Percentiles rank a stretch among this genome's conserved stretches.
These are phyloP conservation scores for Odobenus rosmarus DNA, from an alignment of 2,113 vertebrate species.

Conservation along the genomic window DNA sequence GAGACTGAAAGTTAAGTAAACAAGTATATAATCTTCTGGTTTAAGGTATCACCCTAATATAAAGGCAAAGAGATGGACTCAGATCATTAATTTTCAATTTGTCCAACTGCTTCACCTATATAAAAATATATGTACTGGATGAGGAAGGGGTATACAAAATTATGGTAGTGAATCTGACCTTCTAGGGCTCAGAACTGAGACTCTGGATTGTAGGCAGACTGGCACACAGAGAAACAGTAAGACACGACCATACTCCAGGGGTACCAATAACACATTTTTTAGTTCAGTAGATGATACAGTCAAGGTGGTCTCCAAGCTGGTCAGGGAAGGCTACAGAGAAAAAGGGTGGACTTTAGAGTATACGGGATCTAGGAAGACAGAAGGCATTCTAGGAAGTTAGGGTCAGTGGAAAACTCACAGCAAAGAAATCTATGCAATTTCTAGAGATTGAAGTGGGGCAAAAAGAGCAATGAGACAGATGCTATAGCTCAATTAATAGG, in stretches of 20 bases:
- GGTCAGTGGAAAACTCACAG: neutral
- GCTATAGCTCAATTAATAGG: neutral
- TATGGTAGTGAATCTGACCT: neutral
- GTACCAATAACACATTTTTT: neutral
- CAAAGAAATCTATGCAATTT: neutral
- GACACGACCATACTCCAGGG: neutral
- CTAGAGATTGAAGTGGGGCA: neutral
- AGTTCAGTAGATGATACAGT: neutral
- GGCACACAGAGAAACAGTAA: neutral
- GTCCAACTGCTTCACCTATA: neutral
- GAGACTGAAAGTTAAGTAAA: neutral
- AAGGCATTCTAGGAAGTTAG: neutral
- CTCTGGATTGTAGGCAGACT: neutral
- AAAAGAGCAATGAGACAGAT: neutral
- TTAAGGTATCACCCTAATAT: neutral
- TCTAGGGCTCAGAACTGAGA: neutral
- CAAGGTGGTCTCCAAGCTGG: neutral
- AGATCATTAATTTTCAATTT: neutral
- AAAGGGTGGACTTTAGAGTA: neutral
- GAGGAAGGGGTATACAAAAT: neutral
- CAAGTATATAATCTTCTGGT: neutral
- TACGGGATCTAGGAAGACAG: neutral
- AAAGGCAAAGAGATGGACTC: neutral
- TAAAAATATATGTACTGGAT: neutral
- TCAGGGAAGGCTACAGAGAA: neutral